Base-by-base conservation (phyloP, 35 echinoderm and acorn worm species). In the Acanthaster planci region DNA sequence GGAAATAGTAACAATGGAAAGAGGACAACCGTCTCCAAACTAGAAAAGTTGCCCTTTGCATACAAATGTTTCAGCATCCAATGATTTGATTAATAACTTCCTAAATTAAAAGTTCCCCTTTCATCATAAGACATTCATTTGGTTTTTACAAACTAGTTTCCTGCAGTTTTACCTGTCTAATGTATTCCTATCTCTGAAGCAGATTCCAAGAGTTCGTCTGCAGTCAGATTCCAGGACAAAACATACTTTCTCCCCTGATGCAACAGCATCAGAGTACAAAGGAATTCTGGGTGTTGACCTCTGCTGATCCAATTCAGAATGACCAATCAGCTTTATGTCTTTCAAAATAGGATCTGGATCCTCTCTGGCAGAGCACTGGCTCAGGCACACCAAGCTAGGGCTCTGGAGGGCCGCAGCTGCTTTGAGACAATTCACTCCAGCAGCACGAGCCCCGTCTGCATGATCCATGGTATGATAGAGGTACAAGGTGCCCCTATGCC, bases 401-500 rank as follows among this genome's bases (percentile, higher is more conserved):
- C 76, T 82, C 39, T 31, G 27, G 52, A 84, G 84, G 35, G 84
- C 67, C 18, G 40, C 40, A 37, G n/a, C 37, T 10, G 64, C 64
- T 54, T 60, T 42, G 50, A 82, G 36, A 39, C 84, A 68, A 15
- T 50, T 90, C 58, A 90, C 44, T 55, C 88, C 88, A 16, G 88
- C 60, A 17, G 42, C 81, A n/a, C 39, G 18, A 30, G 81, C 84
- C 7, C 56, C 27, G 18, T 47, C 52, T n/a, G 60, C 39, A 42
- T 75, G 60, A 36, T 26, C 18, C 35, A 37, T 39, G 51, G 80
- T 85, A 17, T 47, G 44, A 35, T 77, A n/a, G 18, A 90, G 21
- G 34, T 84, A 90, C 88, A 90, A 84, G 18, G 88, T 84, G 75
- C 59, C 80, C 37, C 81, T 38, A 67, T 90, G 88, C 12, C 75